Evolutionary conservation across 2,113 vertebrate genomes (phyloP), one percentile per base, ranked within the genome.

Genomic region (Dasyornis broadbenti): DNA sequence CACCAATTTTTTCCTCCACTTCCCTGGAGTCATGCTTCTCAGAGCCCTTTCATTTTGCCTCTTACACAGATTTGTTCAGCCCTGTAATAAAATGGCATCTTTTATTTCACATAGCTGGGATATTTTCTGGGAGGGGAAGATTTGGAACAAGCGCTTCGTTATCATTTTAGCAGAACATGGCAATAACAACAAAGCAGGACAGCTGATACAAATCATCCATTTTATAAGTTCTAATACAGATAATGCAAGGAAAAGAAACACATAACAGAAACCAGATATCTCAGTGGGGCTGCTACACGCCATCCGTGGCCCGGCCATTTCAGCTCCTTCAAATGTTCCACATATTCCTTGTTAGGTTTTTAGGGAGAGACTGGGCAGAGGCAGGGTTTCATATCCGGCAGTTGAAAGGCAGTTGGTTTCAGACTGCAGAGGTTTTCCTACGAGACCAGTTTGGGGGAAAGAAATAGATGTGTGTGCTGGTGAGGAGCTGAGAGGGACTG

Each of bases 261-360:
- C 13, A 9, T 97, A 97, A 97, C 93, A 96, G 52, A 88, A 97
- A 96, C 71, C 97, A 97, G 97, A 96, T 47, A 82, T 91, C 83
- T 84, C 82, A 7, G 54, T 63, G 64, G 39, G 56, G 82, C 76
- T 85, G 89, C 60, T 88, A 60, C 89, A 86, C 6, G 14, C 94
- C 71, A 71, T 89, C 81, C 56, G 0, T 14, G 27, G 53, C 72
- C 35, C 19, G 11, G 70, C 11, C 20, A 60, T 70, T 81, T 59
- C 72, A 78, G 88, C 60, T 76, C 45, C 57, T 92, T 83, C 90
- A 71, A 90, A 90, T 11, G 1, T 35, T 91, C 82, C 70, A 22
- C n/a, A n/a, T 90, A 60, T n/a, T 90, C 90, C 52, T 45, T 4
- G 0, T 22, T 15, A 24, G 50, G 22, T 40, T 95, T 91, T 92